Evolutionary conservation across 2,888 invertebrate genomes (phyloP).

Genomic region (Epinotia brunnichana): DNA sequence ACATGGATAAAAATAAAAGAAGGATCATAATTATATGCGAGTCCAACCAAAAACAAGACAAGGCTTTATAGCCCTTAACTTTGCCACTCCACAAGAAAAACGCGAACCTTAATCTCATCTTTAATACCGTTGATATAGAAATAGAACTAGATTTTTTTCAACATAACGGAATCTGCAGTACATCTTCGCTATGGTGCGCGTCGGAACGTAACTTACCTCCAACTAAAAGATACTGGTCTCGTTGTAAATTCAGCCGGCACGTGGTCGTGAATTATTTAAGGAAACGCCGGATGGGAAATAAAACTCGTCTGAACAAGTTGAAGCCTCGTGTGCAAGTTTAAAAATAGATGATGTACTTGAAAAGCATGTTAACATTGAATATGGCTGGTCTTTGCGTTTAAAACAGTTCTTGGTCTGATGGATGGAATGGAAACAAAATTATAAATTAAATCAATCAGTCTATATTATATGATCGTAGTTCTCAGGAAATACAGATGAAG

Average conservation of each 20-base stretch:
- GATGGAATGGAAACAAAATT: no score
- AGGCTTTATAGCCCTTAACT: no score
- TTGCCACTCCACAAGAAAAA: no score
- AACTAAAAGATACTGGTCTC: constrained; percentile 28
- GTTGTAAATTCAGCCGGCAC: constrained; percentile 38
- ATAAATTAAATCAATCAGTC: no score
- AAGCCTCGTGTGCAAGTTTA: constrained; percentile 30
- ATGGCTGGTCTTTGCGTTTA: neutral
- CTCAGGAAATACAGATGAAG: no score
- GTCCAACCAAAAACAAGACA: no score
- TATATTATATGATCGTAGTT: no score
- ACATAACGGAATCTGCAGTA: neutral
- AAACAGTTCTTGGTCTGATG: neutral
- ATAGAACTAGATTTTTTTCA: neutral
- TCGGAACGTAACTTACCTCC: constrained; percentile 22
- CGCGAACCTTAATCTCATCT: no score
- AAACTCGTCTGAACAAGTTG: constrained; percentile 36
- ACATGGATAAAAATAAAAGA: no score
- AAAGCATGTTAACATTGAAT: constrained; percentile 3
- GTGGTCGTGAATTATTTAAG: constrained; percentile 39
- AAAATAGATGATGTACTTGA: constrained; percentile 17
- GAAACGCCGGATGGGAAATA: constrained; percentile 26
- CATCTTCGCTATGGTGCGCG: neutral
- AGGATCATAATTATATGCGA: no score
- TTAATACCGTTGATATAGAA: no score